Conservation (phyloP, 2,797 vertebrate species). For the Myotis myotis region DNA sequence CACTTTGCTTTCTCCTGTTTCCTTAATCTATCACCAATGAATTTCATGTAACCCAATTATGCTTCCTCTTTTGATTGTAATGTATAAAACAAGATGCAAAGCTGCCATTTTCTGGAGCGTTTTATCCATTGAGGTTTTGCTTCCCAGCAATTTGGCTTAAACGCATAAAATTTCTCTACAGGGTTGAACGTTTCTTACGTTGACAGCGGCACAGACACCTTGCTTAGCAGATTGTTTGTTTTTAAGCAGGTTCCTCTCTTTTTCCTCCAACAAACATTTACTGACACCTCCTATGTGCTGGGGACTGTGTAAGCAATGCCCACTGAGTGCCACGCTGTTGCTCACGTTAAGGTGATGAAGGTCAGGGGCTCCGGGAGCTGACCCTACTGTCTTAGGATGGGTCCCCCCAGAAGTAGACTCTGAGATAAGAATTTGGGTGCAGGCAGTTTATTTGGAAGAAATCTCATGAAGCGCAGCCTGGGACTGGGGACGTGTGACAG, state of each 20-base stretch:
- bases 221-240: not conserved
- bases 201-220: not conserved
- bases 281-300: no score
- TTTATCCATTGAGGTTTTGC: not conserved
- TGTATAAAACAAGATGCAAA: not conserved
- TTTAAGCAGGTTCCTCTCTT: not conserved
- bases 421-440: not conserved
- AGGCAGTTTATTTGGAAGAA: not conserved
- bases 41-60: not conserved
- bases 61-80: not conserved
- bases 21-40: not conserved
- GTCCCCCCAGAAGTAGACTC: not conserved
- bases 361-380: not conserved
- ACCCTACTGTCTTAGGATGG: not conserved
- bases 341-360: not conserved
- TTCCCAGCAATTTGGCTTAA: not conserved
- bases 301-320: not conserved
- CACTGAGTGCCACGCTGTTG: not conserved
- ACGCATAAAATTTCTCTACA: not conserved
- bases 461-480: not conserved
- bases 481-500: not conserved
- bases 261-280: not conserved
- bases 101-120: not conserved
- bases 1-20: not conserved
- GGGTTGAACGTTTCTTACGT: not conserved